Percentiles rank a stretch among this genome's conserved stretches.
Evolutionary conservation across 2,797 vertebrate species (phyloP).

Genomic region (Brachyrhaphis roseni): DNA sequence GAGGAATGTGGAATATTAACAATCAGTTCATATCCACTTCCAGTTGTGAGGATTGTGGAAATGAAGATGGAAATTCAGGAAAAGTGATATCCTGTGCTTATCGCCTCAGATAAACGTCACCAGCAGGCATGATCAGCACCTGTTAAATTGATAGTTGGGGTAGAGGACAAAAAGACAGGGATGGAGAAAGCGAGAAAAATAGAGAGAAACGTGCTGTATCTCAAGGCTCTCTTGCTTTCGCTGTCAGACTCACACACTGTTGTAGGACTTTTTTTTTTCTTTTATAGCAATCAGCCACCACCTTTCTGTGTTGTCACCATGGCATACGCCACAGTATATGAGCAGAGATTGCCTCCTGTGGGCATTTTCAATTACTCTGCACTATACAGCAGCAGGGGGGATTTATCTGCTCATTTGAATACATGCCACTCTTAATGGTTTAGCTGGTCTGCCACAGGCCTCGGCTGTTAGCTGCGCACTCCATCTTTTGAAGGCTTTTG

Average conservation of each 20-base stretch:
- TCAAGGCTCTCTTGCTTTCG: constrained; percentile 27
- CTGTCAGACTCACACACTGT: constrained; percentile 41
- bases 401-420: constrained; percentile 82
- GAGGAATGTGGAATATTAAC: constrained; percentile 20
- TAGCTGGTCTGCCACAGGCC: constrained; percentile 74
- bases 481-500: constrained; percentile 62
- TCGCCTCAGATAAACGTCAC: constrained; percentile 52
- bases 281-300: constrained; percentile 50
- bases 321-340: constrained; percentile 59
- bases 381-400: constrained; percentile 64
- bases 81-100: constrained; percentile 42
- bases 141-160: constrained; percentile 36
- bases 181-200: constrained; percentile 31
- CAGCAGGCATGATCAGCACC: constrained; percentile 45
- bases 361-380: constrained; percentile 79
- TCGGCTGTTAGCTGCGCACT: constrained; percentile 63
- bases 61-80: constrained; percentile 35
- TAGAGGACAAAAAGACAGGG: constrained; percentile 9
- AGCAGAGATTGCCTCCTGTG: constrained; percentile 73
- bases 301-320: constrained; percentile 59
- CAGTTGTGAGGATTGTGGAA: constrained; percentile 17
- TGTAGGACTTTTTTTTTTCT: constrained; percentile 25
- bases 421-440: constrained; percentile 76
- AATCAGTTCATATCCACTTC: constrained; percentile 29
- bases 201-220: constrained; percentile 14